These are phyloP conservation scores for Chrysogorgia sp. DNA, from an alignment of 92 coral and sea anemone genomes.

Conservation along the genomic window DNA sequence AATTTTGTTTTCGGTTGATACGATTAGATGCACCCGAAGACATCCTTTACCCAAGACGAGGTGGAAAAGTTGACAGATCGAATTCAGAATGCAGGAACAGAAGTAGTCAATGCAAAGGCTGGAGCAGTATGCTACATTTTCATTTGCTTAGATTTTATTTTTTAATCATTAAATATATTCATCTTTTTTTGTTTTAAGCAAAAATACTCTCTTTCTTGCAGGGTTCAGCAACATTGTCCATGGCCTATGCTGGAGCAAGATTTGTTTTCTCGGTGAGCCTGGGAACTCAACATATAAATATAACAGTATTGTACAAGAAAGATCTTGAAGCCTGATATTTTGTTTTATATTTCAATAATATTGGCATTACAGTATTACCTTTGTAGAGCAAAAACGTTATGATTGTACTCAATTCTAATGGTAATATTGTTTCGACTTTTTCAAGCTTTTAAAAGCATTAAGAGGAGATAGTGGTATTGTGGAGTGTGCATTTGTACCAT, in stretches of 20 bases:
- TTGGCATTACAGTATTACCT: too few relatives aligned
- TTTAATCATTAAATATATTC: not conserved
- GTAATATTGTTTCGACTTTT: not conserved
- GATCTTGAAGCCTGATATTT: not conserved
- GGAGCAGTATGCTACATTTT: constrained; percentile 81
- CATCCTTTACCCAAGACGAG: constrained; percentile 78
- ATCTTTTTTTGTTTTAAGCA: not conserved
- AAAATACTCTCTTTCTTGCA: constrained; percentile 14
- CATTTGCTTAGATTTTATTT: not conserved
- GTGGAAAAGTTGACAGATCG: constrained; percentile 85
- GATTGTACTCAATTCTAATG: not conserved
- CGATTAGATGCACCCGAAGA: constrained; percentile 72
- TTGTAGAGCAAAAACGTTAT: not conserved
- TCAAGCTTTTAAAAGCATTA: constrained; percentile 82
- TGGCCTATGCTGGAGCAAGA: constrained; percentile 95
- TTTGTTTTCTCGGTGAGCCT: constrained; percentile 82
- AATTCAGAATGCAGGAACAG: constrained; percentile 99
- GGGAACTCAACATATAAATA: too few relatives aligned
- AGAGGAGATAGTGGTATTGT: constrained; percentile 78
- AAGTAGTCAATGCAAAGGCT: constrained; percentile 99
- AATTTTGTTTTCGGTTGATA: not conserved
- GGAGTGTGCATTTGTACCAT: constrained; percentile 92
- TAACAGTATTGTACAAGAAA: too few relatives aligned
- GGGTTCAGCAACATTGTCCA: constrained; percentile 98
- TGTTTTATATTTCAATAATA: too few relatives aligned